A percentile compares a stretch with the other conserved stretches of the same genome.
Conservation (phyloP, 1,140 invertebrate genomes). For the Nymphalis io region DNA sequence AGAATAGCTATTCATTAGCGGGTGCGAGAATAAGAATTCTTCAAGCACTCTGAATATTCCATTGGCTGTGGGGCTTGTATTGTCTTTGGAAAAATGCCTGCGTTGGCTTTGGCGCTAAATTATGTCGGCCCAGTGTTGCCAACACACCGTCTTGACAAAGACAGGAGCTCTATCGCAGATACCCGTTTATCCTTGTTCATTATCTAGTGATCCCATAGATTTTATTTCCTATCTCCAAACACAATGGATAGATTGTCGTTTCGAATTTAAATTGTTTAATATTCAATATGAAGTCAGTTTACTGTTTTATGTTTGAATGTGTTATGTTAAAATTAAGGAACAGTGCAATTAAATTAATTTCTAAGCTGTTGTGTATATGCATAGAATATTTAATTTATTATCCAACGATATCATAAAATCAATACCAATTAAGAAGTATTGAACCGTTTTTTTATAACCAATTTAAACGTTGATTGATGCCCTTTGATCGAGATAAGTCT, state of each 20-base stretch:
- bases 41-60: constrained; percentile 75
- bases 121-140: constrained; percentile 55
- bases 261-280: constrained; percentile 44
- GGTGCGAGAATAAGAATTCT: constrained; percentile 80
- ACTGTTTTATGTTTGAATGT: constrained; percentile 24
- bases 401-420: background rate
- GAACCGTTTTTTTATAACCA: background rate
- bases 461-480: constrained; percentile 20
- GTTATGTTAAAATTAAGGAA: constrained; percentile 24
- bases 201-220: constrained; percentile 62
- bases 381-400: constrained; percentile 20
- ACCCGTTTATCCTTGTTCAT: constrained; percentile 67
- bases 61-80: constrained; percentile 70
- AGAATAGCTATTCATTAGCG: constrained; percentile 81
- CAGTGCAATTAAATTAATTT: constrained; percentile 30
- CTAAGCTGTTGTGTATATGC: constrained; percentile 2
- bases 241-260: constrained; percentile 50
- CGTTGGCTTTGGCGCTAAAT: constrained; percentile 66
- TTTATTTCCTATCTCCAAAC: constrained; percentile 53
- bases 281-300: constrained; percentile 35
- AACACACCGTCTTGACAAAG: constrained; percentile 50
- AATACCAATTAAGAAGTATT: background rate
- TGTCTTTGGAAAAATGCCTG: constrained; percentile 77
- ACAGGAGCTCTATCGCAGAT: constrained; percentile 45
- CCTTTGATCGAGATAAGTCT: constrained; percentile 23